Evolutionary conservation across 2,888 invertebrate species (phyloP).

Genomic region (Eupelmus urozonus): DNA sequence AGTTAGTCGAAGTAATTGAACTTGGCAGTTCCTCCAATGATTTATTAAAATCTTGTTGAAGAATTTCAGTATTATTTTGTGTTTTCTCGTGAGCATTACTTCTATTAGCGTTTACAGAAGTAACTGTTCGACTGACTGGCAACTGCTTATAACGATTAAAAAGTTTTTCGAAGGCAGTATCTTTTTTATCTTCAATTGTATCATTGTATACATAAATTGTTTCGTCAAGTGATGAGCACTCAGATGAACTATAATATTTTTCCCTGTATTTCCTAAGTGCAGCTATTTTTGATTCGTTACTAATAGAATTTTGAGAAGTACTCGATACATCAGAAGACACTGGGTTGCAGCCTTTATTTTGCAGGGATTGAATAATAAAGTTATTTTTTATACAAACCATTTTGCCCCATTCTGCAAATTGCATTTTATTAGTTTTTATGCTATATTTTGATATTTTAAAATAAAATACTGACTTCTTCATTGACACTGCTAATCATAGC

Average conservation of each 20-base stretch:
- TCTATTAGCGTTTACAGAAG: neutral
- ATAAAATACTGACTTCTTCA: constrained; percentile 63
- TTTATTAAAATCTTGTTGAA: neutral
- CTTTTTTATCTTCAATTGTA: neutral
- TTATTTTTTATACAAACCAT: constrained; percentile 71
- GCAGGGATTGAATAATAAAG: constrained; percentile 60
- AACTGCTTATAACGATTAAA: constrained; percentile 37
- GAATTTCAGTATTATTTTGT: neutral
- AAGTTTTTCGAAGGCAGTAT: neutral
- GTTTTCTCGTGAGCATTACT: neutral
- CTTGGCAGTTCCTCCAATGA: constrained; percentile 2
- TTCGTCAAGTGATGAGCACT: constrained; percentile 22
- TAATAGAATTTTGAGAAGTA: neutral
- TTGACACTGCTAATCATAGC: constrained; percentile 64
- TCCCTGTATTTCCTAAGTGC: constrained; percentile 7
- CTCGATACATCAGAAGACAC: constrained; percentile 3
- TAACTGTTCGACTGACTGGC: neutral
- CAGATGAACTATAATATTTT: constrained; percentile 9
- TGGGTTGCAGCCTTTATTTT: constrained; percentile 1
- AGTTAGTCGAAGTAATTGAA: neutral
- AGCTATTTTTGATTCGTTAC: constrained; percentile 15
- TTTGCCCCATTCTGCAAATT: constrained; percentile 67
- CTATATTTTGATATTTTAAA: constrained; percentile 2
- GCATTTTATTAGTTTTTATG: constrained; percentile 29
- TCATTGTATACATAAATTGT: constrained; percentile 10